These are phyloP conservation scores for Heliconius sara DNA, from an alignment of 2,888 invertebrate species.

Conservation along the genomic window DNA sequence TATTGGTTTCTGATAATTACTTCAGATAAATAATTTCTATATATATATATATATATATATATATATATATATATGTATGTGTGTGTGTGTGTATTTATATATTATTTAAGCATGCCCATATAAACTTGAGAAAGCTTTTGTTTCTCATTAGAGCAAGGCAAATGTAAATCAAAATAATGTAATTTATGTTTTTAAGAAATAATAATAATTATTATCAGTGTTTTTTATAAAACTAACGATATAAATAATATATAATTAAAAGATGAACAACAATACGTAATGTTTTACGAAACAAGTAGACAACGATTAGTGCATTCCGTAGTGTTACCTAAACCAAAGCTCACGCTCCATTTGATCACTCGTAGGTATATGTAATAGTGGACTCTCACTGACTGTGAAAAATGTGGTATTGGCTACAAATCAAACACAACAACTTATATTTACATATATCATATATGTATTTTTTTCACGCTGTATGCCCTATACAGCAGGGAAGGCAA, in stretches of 20 bases:
- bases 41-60: not conserved
- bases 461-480: not conserved
- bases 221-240: conserved; percentile 9
- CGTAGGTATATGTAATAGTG: conserved; percentile 6
- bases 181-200: too few species aligned
- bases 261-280: conserved; percentile 40
- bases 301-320: conserved; percentile 48
- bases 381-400: conserved; percentile 13
- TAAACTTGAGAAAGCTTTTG: too few species aligned
- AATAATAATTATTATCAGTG: too few species aligned
- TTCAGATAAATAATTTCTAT: conserved; percentile 7
- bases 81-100: too few species aligned
- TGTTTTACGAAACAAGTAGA: conserved; percentile 49
- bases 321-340: conserved; percentile 36
- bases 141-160: too few species aligned
- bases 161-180: too few species aligned
- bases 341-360: conserved; percentile 34
- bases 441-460: too few species aligned
- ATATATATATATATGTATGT: too few species aligned
- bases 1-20: conserved; percentile 15
- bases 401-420: conserved; percentile 10
- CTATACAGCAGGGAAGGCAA: accelerated
- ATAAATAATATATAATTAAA: conserved; percentile 6
- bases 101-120: too few species aligned
- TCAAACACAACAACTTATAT: not conserved